Percentiles rank a stretch among this genome's conserved stretches.
Evolutionary conservation across 2,888 invertebrate genomes (phyloP).

Genomic region (Conomelus anceps): DNA sequence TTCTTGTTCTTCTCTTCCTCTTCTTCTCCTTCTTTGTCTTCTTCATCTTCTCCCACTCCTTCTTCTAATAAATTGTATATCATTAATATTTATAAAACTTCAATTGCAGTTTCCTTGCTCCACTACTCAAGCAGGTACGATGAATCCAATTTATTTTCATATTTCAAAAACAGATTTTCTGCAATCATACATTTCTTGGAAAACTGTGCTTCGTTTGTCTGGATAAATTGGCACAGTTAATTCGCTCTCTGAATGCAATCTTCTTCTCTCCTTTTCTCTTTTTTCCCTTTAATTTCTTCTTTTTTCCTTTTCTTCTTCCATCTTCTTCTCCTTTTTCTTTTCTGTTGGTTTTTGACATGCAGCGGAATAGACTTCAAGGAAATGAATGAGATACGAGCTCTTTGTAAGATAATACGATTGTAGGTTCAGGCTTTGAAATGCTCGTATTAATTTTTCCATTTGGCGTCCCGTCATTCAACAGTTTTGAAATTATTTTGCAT

Average conservation of each 20-base stretch:
- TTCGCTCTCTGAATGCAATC: background rate
- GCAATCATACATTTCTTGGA: too few species aligned
- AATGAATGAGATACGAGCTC: background rate
- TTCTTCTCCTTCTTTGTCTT: too few species aligned
- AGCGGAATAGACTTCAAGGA: background rate
- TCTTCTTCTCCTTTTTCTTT: too few species aligned
- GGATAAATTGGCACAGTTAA: background rate
- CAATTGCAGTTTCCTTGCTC: background rate
- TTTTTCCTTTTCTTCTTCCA: too few species aligned
- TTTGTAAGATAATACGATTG: background rate
- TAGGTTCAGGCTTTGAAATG: background rate
- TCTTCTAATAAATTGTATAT: too few species aligned
- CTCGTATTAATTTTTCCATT: background rate
- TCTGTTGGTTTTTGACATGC: background rate
- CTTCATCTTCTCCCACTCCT: too few species aligned
- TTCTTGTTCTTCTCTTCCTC: too few species aligned
- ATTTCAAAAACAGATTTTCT: background rate
- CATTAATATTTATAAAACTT: too few species aligned
- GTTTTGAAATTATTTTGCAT: background rate
- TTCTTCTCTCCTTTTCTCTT: too few species aligned
- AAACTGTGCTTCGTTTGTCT: background rate
- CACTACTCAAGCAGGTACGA: background rate
- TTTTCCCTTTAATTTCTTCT: too few species aligned
- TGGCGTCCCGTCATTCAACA: background rate
- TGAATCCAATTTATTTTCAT: background rate